Evolutionary conservation across 1,140 invertebrate genomes (phyloP).

Genomic region (Notospermus geniculatus): DNA sequence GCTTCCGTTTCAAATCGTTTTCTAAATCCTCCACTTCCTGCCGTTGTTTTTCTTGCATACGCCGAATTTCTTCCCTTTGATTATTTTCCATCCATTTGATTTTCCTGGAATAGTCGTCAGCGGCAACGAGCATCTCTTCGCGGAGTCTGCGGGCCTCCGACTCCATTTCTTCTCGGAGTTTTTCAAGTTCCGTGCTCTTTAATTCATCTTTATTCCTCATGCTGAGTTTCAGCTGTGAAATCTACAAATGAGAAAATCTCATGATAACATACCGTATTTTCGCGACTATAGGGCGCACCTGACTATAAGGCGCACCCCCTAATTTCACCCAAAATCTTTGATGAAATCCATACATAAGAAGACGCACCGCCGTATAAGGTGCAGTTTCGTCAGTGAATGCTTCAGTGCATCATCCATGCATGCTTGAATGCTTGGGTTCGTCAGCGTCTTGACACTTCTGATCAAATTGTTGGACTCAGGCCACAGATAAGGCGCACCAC

Average conservation of each 20-base stretch:
- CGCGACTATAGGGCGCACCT: too few relatives aligned
- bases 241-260: conserved; percentile 22
- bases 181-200: conserved; percentile 25
- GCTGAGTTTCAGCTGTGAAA: conserved; percentile 27
- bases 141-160: conserved; percentile 31
- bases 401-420: too few relatives aligned
- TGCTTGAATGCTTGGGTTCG: too few relatives aligned
- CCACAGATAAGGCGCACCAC: too few relatives aligned
- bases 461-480: too few relatives aligned
- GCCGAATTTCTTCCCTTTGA: conserved; percentile 30
- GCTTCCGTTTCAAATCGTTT: conserved; percentile 29
- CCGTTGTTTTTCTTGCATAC: conserved; percentile 28
- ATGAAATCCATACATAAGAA: too few relatives aligned
- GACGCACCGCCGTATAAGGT: too few relatives aligned
- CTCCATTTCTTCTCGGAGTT: conserved; percentile 28
- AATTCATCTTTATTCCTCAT: conserved; percentile 27
- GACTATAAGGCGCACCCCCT: too few relatives aligned
- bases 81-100: conserved; percentile 30
- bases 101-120: conserved; percentile 33
- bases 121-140: conserved; percentile 32
- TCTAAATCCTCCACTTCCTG: conserved; percentile 40
- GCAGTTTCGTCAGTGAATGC: too few relatives aligned
- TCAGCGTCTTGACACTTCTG: too few relatives aligned
- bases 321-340: too few relatives aligned
- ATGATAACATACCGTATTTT: too few relatives aligned